phyloP scores from a whole-genome alignment of 2,797 vertebrate genomes.

The Sebastes kiyomatsui region DNA sequence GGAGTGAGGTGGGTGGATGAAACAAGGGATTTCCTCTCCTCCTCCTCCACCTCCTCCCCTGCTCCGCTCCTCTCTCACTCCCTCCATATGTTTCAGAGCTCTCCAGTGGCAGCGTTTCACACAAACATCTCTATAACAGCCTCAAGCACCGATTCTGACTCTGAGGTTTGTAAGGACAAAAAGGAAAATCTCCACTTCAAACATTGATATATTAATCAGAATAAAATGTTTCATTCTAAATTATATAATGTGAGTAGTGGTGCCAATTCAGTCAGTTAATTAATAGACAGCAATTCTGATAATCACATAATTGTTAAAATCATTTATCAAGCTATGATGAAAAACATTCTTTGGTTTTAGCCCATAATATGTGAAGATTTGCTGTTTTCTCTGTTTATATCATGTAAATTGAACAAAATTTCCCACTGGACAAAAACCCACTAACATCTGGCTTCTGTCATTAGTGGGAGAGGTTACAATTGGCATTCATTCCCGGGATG shows the following conservation, averaged over 20 bases:
- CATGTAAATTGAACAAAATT: background rate
- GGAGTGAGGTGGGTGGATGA: slow-evolving; percentile 71
- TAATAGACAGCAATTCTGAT: background rate
- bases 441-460: fast-evolving
- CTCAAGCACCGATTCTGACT: slow-evolving; percentile 5
- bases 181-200: slow-evolving; percentile 13
- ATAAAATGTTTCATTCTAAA: background rate
- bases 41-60: slow-evolving; percentile 48
- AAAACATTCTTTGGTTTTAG: background rate
- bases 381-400: no score
- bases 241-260: background rate
- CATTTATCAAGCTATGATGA: background rate
- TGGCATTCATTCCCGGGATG: no score
- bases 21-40: slow-evolving; percentile 77
- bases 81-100: slow-evolving; percentile 52
- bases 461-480: no score
- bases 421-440: no score
- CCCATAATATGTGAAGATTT: background rate
- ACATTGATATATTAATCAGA: background rate
- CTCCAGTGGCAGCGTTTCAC: slow-evolving; percentile 53
- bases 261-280: background rate
- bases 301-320: fast-evolving
- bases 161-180: slow-evolving; percentile 7
- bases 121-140: slow-evolving; percentile 56
- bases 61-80: slow-evolving; percentile 28